Evolutionary conservation across 1,140 invertebrate species (phyloP), one percentile per base, ranked within the genome.

Genomic region (Drosophila gunungcola): DNA sequence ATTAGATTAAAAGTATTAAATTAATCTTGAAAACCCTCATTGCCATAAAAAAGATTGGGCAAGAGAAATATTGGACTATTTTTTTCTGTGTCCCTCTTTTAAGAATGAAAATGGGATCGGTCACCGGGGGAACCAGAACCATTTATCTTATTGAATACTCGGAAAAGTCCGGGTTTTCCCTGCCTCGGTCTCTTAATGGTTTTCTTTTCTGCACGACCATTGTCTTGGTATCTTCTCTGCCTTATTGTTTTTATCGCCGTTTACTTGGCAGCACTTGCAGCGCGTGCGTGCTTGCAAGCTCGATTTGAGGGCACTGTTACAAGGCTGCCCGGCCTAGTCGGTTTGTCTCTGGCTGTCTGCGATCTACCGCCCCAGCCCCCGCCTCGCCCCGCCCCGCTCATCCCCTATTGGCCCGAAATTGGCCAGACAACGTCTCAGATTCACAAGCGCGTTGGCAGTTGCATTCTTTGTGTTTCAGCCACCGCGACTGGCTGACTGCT

Each of bases 271-370:
- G 63, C 38, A 70, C 48, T 46, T 78, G 74, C 62, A 75, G 61
- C 69, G 70, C 62, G 83, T 86, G 84, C 84, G 84, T 88, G 79
- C 52, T 85, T 68, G 67, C 70, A 56, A 86, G 58, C 67, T 16
- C 57, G 62, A 77, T 88, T 86, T 88, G 83, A 83, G 83, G 83
- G 83, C 83, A 89, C 79, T 88, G 84, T 88, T 88, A 88, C 83
- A 88, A 88, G 83, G 83, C 83, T 88, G 61, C 51, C 78, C 61
- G 78, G 73, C 68, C 76, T 62, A 48, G 61, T 67, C 70, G 52
- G 36, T 57, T 39, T 46, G 57, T 52, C 52, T 72, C 43, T 45
- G 69, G 39, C 55, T 46, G 57, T 52, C 52, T 72, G 53, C 51
- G 57, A 74, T 73, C 58, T 27, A 42, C 41, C n/a, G 42, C 3